phyloP scores from a whole-genome alignment of 2,888 invertebrate species.

The Lasioglossum figueresi region DNA sequence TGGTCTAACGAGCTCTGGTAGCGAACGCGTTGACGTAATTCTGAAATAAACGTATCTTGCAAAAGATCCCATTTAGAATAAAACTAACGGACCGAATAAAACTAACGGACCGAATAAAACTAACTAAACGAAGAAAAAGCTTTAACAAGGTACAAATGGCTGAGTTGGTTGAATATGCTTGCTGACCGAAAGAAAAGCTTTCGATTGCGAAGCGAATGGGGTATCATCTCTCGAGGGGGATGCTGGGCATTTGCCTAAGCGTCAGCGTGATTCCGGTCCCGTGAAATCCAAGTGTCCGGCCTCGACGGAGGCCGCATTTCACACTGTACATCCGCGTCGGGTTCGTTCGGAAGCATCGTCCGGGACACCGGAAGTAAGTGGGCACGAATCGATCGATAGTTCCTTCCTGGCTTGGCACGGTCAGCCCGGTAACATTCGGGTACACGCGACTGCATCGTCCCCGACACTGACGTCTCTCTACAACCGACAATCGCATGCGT shows the following conservation, averaged over 20 bases:
- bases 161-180: not conserved
- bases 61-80: too few relatives aligned
- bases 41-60: too few relatives aligned
- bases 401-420: constrained; percentile 56
- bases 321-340: constrained; percentile 44
- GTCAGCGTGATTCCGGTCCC: constrained; percentile 51
- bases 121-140: not conserved
- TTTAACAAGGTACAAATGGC: not conserved
- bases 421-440: constrained; percentile 47
- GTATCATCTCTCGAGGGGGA: constrained; percentile 12
- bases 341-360: constrained; percentile 50
- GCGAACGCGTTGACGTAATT: too few relatives aligned
- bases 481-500: constrained; percentile 63
- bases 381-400: constrained; percentile 57
- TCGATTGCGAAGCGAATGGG: not conserved
- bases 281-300: constrained; percentile 61
- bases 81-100: too few relatives aligned
- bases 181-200: not conserved
- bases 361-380: constrained; percentile 61
- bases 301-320: constrained; percentile 61
- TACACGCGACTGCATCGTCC: constrained; percentile 32
- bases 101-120: too few relatives aligned
- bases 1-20: too few relatives aligned
- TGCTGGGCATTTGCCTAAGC: constrained; percentile 63
- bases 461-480: constrained; percentile 52